Evolutionary conservation across 2,113 vertebrate genomes (phyloP).

Genomic region (Myrmecobius fasciatus): DNA sequence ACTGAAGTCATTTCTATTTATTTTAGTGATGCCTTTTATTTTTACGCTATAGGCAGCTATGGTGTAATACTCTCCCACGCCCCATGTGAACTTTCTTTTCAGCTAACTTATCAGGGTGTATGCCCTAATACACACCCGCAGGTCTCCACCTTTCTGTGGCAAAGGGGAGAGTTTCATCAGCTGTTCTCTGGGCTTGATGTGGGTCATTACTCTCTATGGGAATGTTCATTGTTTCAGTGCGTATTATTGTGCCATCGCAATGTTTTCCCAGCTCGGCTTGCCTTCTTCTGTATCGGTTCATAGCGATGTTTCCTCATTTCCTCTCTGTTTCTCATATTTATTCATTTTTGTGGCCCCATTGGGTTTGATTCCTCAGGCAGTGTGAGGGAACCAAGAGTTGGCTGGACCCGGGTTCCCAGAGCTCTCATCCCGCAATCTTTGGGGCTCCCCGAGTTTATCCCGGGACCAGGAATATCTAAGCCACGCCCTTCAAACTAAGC

Average conservation of each 20-base stretch:
- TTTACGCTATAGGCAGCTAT: not conserved
- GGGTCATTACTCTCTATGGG: not conserved
- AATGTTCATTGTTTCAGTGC: not conserved
- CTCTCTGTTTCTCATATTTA: not conserved
- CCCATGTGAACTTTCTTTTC: not conserved
- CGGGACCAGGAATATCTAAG: not conserved
- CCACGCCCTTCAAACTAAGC: not conserved
- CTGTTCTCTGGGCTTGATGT: not conserved
- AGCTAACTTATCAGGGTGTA: not conserved
- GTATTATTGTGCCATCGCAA: not conserved
- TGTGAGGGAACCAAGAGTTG: not conserved
- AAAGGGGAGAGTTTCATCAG: not conserved
- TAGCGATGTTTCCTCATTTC: not conserved
- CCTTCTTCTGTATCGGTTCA: not conserved
- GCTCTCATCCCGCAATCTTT: not conserved
- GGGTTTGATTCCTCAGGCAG: not conserved
- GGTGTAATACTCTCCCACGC: not conserved
- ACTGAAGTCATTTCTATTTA: not conserved
- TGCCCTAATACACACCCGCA: not conserved
- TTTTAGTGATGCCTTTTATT: not conserved
- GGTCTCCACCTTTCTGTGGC: not conserved
- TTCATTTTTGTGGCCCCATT: not conserved
- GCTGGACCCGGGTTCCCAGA: not conserved
- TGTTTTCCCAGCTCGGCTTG: not conserved
- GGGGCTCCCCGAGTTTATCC: not conserved